Evolutionary conservation across 1,140 invertebrate genomes (phyloP), one percentile per base, ranked within the genome.

Genomic region (Apocrypta bakeri): DNA sequence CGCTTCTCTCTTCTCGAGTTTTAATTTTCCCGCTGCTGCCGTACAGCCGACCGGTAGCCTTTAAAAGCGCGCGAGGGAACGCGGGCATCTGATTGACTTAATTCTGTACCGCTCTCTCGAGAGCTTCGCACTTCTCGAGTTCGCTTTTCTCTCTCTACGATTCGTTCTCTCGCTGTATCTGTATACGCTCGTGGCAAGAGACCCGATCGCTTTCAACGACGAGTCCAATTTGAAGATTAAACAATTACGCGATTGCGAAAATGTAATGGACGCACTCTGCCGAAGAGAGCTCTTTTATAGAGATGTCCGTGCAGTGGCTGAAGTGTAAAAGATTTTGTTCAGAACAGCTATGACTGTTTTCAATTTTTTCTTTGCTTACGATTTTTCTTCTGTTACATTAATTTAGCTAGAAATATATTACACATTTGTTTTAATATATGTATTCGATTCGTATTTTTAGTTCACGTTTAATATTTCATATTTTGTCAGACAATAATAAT

Each of bases 1-100:
- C n/a, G 25, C 73, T 37, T 25, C 73, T 40, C 40, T 71, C 33
- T 69, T 77, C 64, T 14, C 3, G 56, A 69, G 83, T 84, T 81
- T 87, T 86, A 84, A 87, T 87, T 87, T 85, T 83, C 37, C 84
- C 61, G 82, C 77, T 79, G 82, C 82, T 76, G n/a, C 48, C 48
- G n/a, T n/a, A 25, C 27, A 14, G 56, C n/a, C 78, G 68, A 37
- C 66, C 69, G 42, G 27, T 37, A 17, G 61, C 14, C 42, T 66
- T 81, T 74, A 74, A 74, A 66, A 37, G 56, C 37, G n/a, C 25
- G 48, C 37, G 1, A 61, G 66, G 29, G 61, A 64, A 24, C 66
- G 27, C 79, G 69, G 56, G 48, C 79, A 73, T 80, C 64, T 80
- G 79, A 80, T 80, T 80, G 79, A 80, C 79, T 80, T 73, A 80